phyloP scores from a whole-genome alignment of 2,888 invertebrate species.

The Kryphioiulus occultus region DNA sequence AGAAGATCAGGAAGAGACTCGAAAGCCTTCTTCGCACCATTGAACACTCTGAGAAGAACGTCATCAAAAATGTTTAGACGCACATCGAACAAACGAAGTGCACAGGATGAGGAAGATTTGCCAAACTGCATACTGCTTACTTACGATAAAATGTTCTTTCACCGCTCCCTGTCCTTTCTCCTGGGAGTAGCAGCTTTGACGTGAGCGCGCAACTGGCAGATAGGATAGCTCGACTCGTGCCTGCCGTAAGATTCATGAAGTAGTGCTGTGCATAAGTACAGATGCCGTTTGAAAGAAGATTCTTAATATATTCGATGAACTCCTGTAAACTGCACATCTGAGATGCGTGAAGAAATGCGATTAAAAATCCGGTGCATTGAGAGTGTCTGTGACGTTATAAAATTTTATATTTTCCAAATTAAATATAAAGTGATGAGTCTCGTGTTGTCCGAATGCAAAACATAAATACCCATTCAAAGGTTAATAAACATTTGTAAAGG shows the following conservation, averaged over 20 bases:
- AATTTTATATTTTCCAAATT: conserved; percentile 40
- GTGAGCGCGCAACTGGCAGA: neutral
- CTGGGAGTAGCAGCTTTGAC: neutral
- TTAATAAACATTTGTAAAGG: conserved; percentile 39
- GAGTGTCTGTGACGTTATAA: neutral
- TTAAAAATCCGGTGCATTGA: neutral
- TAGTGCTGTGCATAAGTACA: neutral
- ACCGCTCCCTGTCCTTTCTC: neutral
- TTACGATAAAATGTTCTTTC: neutral
- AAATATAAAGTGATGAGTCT: conserved; percentile 21
- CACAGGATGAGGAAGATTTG: neutral
- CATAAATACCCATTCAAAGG: conserved; percentile 40
- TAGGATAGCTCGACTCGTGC: neutral
- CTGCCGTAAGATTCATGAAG: neutral
- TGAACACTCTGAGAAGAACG: conserved; percentile 50
- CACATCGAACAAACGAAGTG: neutral
- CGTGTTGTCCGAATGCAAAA: conserved; percentile 26
- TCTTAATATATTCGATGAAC: neutral
- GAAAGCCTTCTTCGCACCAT: conserved; percentile 54
- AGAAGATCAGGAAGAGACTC: conserved; percentile 59
- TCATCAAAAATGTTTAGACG: neutral
- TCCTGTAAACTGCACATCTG: neutral
- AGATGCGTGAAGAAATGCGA: neutral
- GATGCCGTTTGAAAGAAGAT: neutral
- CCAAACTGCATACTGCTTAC: neutral